These are phyloP conservation scores for Globia sparganii DNA, from an alignment of 2,888 invertebrate species.

Conservation along the genomic window DNA sequence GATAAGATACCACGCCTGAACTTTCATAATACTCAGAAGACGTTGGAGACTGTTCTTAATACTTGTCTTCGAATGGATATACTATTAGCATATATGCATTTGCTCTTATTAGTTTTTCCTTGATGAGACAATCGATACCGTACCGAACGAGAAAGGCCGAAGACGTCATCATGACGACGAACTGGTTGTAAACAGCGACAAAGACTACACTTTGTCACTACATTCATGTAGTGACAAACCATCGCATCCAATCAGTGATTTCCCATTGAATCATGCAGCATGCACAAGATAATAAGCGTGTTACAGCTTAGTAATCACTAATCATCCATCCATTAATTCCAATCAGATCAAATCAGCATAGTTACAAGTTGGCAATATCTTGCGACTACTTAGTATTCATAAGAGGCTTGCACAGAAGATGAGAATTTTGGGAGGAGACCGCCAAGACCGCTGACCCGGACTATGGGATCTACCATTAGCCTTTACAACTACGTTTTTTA, in stretches of 20 bases:
- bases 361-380: constrained; percentile 49
- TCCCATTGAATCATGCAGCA: constrained; percentile 54
- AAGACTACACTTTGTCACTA: not conserved
- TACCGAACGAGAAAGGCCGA: not conserved
- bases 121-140: constrained; percentile 33
- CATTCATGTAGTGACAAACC: constrained; percentile 12
- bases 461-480: constrained; percentile 39
- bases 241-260: constrained; percentile 25
- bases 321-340: constrained; percentile 52
- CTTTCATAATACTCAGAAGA: constrained; percentile 1
- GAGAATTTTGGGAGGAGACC: constrained; percentile 52
- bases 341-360: constrained; percentile 56
- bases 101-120: constrained; percentile 25
- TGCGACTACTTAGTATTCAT: constrained; percentile 48
- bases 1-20: not conserved
- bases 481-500: constrained; percentile 19
- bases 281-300: constrained; percentile 36
- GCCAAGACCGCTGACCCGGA: constrained; percentile 6
- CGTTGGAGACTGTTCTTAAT: not conserved
- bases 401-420: constrained; percentile 29
- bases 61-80: not conserved
- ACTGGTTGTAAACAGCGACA: constrained; percentile 23
- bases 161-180: constrained; percentile 30
- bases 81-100: not conserved
- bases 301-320: constrained; percentile 40